A percentile compares a stretch with the other conserved stretches of the same genome.
These are phyloP conservation scores for Pseudocheirus occidentalis DNA, from an alignment of 2,797 vertebrate genomes.

Conservation along the genomic window DNA sequence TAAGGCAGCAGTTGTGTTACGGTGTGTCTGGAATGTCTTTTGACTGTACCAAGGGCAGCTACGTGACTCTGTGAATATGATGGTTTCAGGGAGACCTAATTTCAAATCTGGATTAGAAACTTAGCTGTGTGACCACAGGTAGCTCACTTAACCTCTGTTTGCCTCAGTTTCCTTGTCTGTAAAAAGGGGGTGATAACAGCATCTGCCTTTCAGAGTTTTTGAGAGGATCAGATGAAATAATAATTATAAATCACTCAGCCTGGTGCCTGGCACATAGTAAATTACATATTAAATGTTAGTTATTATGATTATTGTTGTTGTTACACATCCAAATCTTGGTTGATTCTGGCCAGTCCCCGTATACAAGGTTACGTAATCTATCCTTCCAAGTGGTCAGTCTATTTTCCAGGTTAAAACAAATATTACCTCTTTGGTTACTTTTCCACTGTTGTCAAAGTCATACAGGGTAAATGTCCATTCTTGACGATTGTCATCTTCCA, in stretches of 20 bases:
- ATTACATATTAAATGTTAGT: neutral
- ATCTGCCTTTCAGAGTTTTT: neutral
- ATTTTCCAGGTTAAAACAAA: neutral
- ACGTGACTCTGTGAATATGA: neutral
- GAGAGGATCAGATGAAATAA: neutral
- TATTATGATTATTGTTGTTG: neutral
- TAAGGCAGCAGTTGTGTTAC: neutral
- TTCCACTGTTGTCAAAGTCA: slow-evolving; percentile 91
- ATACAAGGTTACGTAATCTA: neutral
- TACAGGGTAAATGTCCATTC: slow-evolving; percentile 92
- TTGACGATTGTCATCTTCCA: slow-evolving; percentile 89
- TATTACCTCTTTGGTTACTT: slow-evolving; percentile 90
- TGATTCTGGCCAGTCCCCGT: neutral
- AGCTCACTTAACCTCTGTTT: neutral
- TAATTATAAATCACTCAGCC: neutral
- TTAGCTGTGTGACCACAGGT: neutral
- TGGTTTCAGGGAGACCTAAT: neutral
- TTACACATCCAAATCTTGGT: neutral
- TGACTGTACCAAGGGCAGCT: neutral
- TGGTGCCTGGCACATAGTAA: neutral
- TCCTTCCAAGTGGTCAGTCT: fast-evolving
- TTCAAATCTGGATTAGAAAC: neutral
- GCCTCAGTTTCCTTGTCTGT: neutral
- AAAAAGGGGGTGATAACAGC: neutral
- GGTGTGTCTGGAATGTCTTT: neutral